Conservation (phyloP, 2,113 vertebrate species). For the Galemys pyrenaicus region DNA sequence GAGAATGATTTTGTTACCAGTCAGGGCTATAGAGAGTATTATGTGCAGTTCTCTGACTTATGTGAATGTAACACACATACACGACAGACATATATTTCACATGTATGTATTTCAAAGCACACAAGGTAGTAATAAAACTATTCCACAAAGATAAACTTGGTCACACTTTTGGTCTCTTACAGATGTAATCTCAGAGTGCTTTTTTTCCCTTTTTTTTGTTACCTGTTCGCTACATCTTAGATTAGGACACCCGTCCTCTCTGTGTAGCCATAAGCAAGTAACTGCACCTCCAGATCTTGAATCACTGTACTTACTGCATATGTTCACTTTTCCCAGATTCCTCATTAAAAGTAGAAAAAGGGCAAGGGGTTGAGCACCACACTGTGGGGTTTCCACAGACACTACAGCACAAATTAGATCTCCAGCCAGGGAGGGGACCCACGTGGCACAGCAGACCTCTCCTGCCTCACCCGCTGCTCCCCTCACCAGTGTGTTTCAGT, state of each 20-base stretch:
- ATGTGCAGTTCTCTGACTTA: neutral
- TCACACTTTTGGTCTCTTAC: neutral
- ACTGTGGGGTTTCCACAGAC: too few relatives aligned
- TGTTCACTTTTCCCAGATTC: neutral
- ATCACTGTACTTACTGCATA: neutral
- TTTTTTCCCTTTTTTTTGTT: neutral
- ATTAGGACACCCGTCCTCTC: neutral
- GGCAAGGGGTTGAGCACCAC: too few relatives aligned
- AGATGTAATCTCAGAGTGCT: neutral
- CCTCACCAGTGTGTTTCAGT: too few relatives aligned
- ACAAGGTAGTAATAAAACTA: neutral
- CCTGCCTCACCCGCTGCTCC: too few relatives aligned
- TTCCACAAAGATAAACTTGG: neutral
- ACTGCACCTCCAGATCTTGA: accelerated
- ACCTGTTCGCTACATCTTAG: neutral
- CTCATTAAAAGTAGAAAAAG: too few relatives aligned
- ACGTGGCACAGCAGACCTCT: too few relatives aligned
- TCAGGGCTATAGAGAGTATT: neutral
- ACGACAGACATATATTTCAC: neutral
- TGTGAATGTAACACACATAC: too few relatives aligned
- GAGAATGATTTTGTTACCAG: neutral
- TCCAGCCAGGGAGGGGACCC: too few relatives aligned
- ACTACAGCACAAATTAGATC: too few relatives aligned
- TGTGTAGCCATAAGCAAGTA: neutral
- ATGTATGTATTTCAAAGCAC: neutral